Evolutionary conservation across 1,140 invertebrate genomes (phyloP), one percentile per base, ranked within the genome.

Genomic region (Yoshiicerus persimilis): DNA sequence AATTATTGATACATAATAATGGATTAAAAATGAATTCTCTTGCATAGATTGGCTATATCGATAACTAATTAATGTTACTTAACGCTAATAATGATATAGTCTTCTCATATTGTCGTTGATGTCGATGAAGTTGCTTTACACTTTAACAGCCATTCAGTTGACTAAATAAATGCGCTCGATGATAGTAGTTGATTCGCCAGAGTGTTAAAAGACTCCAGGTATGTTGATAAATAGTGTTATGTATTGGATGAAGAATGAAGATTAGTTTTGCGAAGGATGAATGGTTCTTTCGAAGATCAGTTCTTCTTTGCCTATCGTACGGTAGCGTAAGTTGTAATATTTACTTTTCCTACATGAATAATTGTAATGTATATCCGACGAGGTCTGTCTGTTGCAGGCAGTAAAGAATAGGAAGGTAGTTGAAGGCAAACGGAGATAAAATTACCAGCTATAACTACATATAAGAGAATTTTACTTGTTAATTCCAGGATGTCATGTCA

Each of bases 31-130:
- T 20, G 75, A 34, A 80, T 80, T 34, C 8, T 80, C 34, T 32
- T 36, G 13, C 20, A 34, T 32, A 20, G 32, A n/a, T n/a, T 80
- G 20, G 13, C 9, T 23, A 23, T n/a, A 66, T 10, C 25, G n/a
- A 25, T 23, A 66, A 23, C 62, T 34, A 80, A 32, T n/a, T 80
- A 80, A 80, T 38, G 13, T 80, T 80, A 80, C 30, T 80, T 56
- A 56, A 56, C 47, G 34, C 34, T 80, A 80, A 36, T 36, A 36
- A n/a, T 80, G 75, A 36, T 34, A 80, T 80, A 80, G 75, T 80
- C 75, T 80, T 80, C 32, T 80, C 75, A 80, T 80, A 80, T 80
- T 80, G 75, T 80, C 75, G 75, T 80, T 80, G 75, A 80, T 80
- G 75, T 80, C 75, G 34, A 80, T 80, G 75, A 80, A 80, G 75